Conservation (phyloP, 2,113 vertebrate species). For the Lathamus discolor region DNA sequence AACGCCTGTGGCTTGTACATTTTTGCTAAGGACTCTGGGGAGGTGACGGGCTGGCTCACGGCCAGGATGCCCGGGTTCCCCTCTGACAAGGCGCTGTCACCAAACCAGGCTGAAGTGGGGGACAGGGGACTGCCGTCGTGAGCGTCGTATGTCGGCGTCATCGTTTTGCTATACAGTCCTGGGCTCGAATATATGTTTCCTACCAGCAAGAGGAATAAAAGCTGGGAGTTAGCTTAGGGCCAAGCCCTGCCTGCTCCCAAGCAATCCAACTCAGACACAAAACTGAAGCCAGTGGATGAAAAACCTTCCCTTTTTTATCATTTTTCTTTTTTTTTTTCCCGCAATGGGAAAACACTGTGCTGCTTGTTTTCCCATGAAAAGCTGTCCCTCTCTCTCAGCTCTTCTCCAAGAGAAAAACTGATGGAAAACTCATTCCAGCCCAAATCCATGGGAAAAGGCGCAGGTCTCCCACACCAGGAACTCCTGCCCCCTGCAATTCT, state of each 20-base stretch:
- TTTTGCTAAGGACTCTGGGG: slow-evolving; percentile 93
- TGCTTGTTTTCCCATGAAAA: slow-evolving; percentile 32
- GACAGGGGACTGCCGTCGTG: slow-evolving; percentile 96
- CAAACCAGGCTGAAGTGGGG: slow-evolving; percentile 97
- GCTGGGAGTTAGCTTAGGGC: neutral
- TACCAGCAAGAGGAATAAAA: slow-evolving; percentile 67
- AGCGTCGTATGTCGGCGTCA: slow-evolving; percentile 98
- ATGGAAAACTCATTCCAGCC: slow-evolving; percentile 43
- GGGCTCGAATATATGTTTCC: slow-evolving; percentile 99
- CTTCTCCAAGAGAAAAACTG: slow-evolving; percentile 12
- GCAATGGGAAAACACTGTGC: neutral
- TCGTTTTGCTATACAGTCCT: slow-evolving; percentile 97
- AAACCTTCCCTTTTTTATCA: neutral
- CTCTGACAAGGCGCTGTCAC: slow-evolving; percentile 96
- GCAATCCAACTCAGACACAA: neutral
- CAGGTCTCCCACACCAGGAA: neutral
- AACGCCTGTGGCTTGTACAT: slow-evolving; percentile 97
- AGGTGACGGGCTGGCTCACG: slow-evolving; percentile 94
- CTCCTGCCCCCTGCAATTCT: neutral
- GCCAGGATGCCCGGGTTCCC: slow-evolving; percentile 98
- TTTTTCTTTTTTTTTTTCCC: neutral
- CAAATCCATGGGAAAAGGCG: neutral
- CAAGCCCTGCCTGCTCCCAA: neutral
- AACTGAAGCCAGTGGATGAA: neutral
- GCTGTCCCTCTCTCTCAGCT: neutral